Evolutionary conservation across 2,113 vertebrate species (phyloP), one percentile per base, ranked within the genome.

Genomic region (Hydrochoerus hydrochaeris): DNA sequence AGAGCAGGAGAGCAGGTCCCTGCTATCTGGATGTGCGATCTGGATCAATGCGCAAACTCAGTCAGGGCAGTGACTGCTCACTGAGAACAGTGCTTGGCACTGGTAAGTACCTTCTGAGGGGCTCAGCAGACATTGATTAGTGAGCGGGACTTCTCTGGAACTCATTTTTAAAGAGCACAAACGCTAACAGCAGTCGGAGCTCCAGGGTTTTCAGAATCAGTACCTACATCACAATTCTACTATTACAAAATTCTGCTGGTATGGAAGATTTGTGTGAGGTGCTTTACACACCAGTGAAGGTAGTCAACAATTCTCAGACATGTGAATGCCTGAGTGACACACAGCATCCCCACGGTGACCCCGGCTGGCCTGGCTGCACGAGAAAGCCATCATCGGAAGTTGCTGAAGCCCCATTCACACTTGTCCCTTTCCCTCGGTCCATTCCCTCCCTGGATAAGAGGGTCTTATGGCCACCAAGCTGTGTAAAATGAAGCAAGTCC

Each of bases 231-330:
- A 13, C 71, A 20, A 41, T 57, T 52, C 46, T 35, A 32, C 38
- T 14, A 30, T 9, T 22, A 26, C 0, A 44, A 44, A 58, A 14
- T 4, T 1, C 16, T 13, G n/a, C 90, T 4, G 4, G 5, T 1
- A 9, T 71, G 82, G 84, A 54, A 60, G 90, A 71, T 35, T 20
- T 24, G 1, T 2, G n/a, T 10, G 67, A 92, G 5, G 7, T 41
- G 44, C 32, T 24, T 20, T 7, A 69, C 44, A 41, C 20, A 44
- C 0, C 2, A 63, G 22, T 20, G 19, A 28, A 46, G 24, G 0
- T 16, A 58, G 44, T 52, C n/a, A 67, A 7, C n/a, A 7, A 35
- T 63, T 71, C 62, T 49, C 5, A n/a, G 30, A 82, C 35, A 11
- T 2, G 10, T 16, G 44, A 22, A 16, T 35, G 44, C 52, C 71